A percentile compares a stretch with the other conserved stretches of the same genome.
These are phyloP conservation scores for Camptogramma bilineatum DNA, from an alignment of 2,888 invertebrate genomes.

Conservation along the genomic window DNA sequence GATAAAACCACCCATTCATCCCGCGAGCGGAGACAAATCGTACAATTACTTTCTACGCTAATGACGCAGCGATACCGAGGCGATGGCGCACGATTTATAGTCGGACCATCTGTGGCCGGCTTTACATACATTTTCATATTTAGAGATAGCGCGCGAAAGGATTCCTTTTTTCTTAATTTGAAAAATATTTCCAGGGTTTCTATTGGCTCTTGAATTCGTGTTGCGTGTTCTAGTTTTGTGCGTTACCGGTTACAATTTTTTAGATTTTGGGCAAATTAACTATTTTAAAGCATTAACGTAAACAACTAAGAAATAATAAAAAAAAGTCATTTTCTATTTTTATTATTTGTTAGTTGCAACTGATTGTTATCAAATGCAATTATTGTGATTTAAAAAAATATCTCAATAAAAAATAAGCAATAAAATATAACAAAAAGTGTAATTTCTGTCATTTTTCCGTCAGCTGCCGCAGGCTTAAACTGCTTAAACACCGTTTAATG, in stretches of 20 bases:
- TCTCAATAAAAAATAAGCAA: conserved; percentile 9
- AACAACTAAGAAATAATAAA: no score
- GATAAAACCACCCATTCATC: conserved; percentile 67
- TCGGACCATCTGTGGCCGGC: conserved; percentile 68
- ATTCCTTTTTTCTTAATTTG: conserved; percentile 51
- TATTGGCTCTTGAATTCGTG: conserved; percentile 17
- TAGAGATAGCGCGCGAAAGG: conserved; percentile 65
- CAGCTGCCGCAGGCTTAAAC: conserved; percentile 61
- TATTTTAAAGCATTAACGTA: no score
- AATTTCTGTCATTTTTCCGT: conserved; percentile 50
- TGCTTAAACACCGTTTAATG: conserved; percentile 76
- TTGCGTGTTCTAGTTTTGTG: neutral
- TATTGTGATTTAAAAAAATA: no score
- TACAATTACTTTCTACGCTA: conserved; percentile 76
- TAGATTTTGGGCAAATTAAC: no score
- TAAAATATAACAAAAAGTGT: conserved; percentile 33
- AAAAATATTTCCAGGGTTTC: conserved; percentile 43
- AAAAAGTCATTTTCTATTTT: no score
- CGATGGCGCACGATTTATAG: conserved; percentile 75
- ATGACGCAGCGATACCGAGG: conserved; percentile 72
- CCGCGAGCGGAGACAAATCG: conserved; percentile 69
- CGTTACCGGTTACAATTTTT: neutral
- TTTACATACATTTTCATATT: conserved; percentile 81
- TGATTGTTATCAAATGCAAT: no score
- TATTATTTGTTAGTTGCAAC: no score